Percentiles rank a stretch among this genome's conserved stretches.
Conservation (phyloP, 2,888 invertebrate genomes). For the Nomada fabriciana region DNA sequence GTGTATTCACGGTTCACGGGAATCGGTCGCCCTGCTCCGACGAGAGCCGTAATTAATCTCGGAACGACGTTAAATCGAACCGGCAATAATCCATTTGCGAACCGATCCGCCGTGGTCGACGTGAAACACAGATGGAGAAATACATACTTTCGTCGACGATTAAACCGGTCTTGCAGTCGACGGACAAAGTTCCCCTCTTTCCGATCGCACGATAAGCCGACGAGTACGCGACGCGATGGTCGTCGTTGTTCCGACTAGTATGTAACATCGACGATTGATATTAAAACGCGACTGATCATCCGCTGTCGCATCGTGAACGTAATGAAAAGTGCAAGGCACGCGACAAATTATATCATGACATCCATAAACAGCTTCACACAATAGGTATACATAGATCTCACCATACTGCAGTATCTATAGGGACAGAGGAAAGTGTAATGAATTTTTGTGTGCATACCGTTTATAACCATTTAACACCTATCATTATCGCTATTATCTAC, state of each 20-base stretch:
- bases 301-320: neutral
- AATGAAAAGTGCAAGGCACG: neutral
- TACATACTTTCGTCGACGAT: constrained; percentile 1
- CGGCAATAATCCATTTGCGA: constrained; percentile 65
- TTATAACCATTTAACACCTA: constrained; percentile 54
- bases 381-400: constrained; percentile 26
- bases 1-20: constrained; percentile 49
- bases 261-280: neutral
- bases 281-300: neutral
- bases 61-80: constrained; percentile 63
- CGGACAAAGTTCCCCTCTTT: neutral
- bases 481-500: constrained; percentile 47
- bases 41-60: constrained; percentile 60
- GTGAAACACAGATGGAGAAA: constrained; percentile 5
- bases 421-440: constrained; percentile 36
- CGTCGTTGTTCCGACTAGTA: neutral
- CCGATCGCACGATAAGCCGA: neutral
- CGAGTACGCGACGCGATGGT: neutral
- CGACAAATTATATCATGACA: neutral
- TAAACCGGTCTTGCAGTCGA: neutral
- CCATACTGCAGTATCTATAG: constrained; percentile 28
- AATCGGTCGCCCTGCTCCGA: constrained; percentile 53
- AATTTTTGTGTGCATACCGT: constrained; percentile 62
- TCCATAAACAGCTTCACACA: neutral
- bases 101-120: constrained; percentile 40